Conservation (phyloP, 2,113 vertebrate genomes). For the Anthoscopus minutus region DNA sequence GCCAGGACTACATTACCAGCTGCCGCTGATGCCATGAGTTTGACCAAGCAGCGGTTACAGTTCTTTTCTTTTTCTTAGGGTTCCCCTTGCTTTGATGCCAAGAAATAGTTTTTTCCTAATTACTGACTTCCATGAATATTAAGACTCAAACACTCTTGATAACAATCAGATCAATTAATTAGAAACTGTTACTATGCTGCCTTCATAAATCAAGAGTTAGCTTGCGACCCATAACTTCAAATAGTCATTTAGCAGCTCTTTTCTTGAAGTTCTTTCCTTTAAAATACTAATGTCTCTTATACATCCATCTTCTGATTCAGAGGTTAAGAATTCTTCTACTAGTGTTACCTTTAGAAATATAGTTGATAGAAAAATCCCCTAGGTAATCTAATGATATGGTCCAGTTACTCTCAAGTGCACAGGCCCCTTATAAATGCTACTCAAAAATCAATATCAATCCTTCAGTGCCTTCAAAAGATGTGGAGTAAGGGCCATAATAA, state of each 20-base stretch:
- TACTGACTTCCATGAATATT: not conserved
- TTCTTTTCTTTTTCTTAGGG: not conserved
- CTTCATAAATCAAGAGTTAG: not conserved
- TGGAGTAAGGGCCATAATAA: not conserved
- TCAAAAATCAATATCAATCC: conserved; percentile 17
- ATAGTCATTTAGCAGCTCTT: not conserved
- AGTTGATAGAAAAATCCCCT: not conserved
- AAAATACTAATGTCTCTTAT: not conserved
- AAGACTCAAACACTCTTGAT: not conserved
- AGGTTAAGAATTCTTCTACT: not conserved
- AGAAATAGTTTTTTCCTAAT: not conserved
- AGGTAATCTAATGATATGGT: not conserved
- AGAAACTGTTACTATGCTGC: not conserved
- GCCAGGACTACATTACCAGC: not conserved
- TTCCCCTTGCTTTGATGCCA: not conserved
- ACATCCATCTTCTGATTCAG: not conserved
- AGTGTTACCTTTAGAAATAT: not conserved
- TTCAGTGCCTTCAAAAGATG: not conserved
- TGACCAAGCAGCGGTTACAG: not conserved
- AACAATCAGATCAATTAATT: not conserved
- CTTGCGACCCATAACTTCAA: not conserved
- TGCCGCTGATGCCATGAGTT: not conserved
- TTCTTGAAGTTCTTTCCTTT: not conserved
- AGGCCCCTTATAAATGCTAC: not conserved
- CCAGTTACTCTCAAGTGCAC: not conserved